Base-by-base conservation (phyloP, 2,888 invertebrate genomes). In the Tenodera sinensis region DNA sequence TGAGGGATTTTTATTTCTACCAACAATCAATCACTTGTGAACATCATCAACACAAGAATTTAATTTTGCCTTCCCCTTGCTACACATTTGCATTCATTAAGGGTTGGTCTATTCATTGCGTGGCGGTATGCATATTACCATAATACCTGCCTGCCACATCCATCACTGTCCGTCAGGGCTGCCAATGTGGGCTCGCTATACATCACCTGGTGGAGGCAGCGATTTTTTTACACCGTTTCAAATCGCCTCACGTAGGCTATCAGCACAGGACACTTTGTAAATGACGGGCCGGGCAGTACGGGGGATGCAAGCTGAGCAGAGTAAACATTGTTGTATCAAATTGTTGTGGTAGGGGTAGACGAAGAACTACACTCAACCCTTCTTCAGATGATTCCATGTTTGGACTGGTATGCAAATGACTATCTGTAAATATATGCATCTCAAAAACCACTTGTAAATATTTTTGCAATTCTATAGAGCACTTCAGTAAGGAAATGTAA, bases 81-180 rank as follows among this genome's bases (percentile, higher is more conserved):
- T 71, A 71, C 8, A 20, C 54, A 71, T 71, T 71, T 71, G 54
- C 54, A 71, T 71, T 71, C 54, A 71, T 71, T 71, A 71, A 28
- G 84, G 28, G 25, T 30, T 34, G 28, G 34, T 84, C 54, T 28
- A 28, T 86, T 81, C 86, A 86, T 81, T 28, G 81, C 28, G 30
- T 30, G 83, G 28, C 2, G 28, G 25, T 86, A 86, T 86, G 42
- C 42, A 42, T 42, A 42, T 42, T 87, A 83, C 87, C 87, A 83
- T 87, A 87, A 83, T 87, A 87, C 87, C 87, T 87, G 84, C 25
- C 84, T 84, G 25, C 20, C 87, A 34, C 87, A 87, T 87, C 87
- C 71, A 87, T 87, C 87, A 87, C 82, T 87, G 87, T 87, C 87
- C 87, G 83, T 87, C 87, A 87, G 12, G 25, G 25, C 87, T 87